Evolutionary conservation across 37 sponge, comb jelly and placozoan species (phyloP).

Genomic region (Crambe crambe): DNA sequence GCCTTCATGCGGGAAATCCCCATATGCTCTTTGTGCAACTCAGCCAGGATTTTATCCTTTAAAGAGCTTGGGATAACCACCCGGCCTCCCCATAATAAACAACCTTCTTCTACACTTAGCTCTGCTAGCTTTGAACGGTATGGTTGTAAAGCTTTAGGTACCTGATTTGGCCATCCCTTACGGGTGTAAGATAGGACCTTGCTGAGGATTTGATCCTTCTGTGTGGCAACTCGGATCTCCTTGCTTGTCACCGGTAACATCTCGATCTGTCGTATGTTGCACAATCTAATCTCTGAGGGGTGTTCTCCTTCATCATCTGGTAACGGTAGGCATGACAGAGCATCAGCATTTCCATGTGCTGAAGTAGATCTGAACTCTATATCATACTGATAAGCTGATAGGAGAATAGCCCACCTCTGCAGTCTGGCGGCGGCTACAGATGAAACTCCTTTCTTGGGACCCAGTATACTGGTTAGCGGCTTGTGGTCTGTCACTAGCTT

Average conservation of each 20-base stretch:
- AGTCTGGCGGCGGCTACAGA: neutral
- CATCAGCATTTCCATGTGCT: neutral
- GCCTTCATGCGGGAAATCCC: neutral
- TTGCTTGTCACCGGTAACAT: no score
- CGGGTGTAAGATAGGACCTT: no score
- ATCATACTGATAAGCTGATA: neutral
- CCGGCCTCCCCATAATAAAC: neutral
- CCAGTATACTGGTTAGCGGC: neutral
- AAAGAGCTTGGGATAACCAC: neutral
- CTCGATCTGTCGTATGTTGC: no score
- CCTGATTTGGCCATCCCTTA: no score
- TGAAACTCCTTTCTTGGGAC: neutral
- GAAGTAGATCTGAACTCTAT: neutral
- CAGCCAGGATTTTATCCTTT: neutral
- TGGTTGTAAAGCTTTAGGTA: neutral
- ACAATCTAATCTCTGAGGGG: no score
- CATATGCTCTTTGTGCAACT: neutral
- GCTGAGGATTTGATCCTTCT: no score
- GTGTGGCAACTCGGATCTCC: no score
- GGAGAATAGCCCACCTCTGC: neutral
- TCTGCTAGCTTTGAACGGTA: neutral
- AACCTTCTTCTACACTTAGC: neutral
- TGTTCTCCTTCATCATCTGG: neutral
- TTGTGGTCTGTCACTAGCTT: slow-evolving; percentile 6
- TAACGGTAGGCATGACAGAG: neutral